Evolutionary conservation across 1,140 invertebrate species (phyloP), one percentile per base, ranked within the genome.

Genomic region (Ostrea edulis): DNA sequence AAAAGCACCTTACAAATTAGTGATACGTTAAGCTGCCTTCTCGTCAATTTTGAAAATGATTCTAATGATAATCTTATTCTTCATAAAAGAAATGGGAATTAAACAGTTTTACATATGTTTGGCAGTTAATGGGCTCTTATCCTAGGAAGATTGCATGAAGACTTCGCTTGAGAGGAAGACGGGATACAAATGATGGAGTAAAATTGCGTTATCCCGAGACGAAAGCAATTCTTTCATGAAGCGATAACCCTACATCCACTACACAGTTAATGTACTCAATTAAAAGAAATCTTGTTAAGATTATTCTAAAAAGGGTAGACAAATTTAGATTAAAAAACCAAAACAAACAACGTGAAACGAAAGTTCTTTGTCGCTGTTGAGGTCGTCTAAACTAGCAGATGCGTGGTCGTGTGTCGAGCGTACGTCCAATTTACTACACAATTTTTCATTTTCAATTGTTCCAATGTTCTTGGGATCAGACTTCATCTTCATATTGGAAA

Each of bases 381-480:
- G 51, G 65, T 17, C 53, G 35, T 44, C 82, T 86, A 84, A 77
- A 89, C n/a, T 84, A 85, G 84, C 87, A 88, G 87, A 88, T 88
- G 87, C 62, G 68, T 29, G 29, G 44, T 82, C 87, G 84, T 58
- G 83, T 77, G 55, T 25, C 84, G 11, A 51, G 83, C 87, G 84
- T 84, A 68, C 84, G 87, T 68, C 35, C 25, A 25, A 44, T 88
- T 55, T 35, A 85, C 68, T 54, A 85, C 81, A 84, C 52, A 82
- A 88, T 88, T 88, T 88, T 84, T 88, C 84, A 88, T 88, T 88
- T 88, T 54, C 53, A 81, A 88, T 88, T 88, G 84, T 88, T 85
- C 84, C 44, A 54, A 51, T 84, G 87, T 88, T 88, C 68, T 77
- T 55, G 29, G 77, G 81, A 81, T 89, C 88, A 87, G 68, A 85